Evolutionary conservation across 1,140 invertebrate species (phyloP).

Genomic region (Anoplophora glabripennis): DNA sequence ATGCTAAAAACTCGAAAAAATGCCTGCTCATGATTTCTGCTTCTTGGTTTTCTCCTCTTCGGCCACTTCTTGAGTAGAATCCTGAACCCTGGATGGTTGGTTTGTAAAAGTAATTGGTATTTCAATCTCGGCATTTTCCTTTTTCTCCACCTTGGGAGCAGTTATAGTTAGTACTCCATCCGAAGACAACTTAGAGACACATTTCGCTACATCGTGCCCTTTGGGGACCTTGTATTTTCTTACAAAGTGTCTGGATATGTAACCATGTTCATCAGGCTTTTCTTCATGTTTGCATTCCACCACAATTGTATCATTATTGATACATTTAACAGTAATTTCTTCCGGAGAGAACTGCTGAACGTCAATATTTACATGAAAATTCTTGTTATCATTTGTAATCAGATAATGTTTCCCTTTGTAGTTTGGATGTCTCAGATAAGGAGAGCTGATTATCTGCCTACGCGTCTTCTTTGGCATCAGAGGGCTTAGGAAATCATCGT

Average conservation of each 20-base stretch:
- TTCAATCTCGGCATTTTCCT: constrained; percentile 40
- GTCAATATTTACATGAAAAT: constrained; percentile 51
- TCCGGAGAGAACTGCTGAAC: constrained; percentile 62
- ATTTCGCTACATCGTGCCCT: constrained; percentile 53
- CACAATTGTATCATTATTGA: constrained; percentile 59
- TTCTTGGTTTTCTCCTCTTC: no score
- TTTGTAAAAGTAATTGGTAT: constrained; percentile 54
- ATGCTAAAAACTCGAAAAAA: no score
- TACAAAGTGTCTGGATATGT: constrained; percentile 64
- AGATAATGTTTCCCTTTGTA: constrained; percentile 15
- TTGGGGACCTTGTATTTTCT: constrained; percentile 64
- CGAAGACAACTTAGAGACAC: constrained; percentile 60
- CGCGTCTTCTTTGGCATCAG: neutral
- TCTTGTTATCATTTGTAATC: constrained; percentile 50
- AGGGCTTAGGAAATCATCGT: neutral
- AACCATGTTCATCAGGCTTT: constrained; percentile 62
- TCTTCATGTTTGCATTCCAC: constrained; percentile 72
- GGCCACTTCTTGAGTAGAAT: no score
- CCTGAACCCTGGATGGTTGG: no score
- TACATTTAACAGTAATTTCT: constrained; percentile 60
- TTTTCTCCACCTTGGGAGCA: constrained; percentile 53
- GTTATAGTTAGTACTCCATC: constrained; percentile 61
- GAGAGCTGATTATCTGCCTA: neutral
- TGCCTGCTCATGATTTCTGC: no score
- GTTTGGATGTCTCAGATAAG: neutral